Evolutionary conservation across 1,140 invertebrate species (phyloP), one percentile per base, ranked within the genome.

Genomic region (Pomacea maculata): DNA sequence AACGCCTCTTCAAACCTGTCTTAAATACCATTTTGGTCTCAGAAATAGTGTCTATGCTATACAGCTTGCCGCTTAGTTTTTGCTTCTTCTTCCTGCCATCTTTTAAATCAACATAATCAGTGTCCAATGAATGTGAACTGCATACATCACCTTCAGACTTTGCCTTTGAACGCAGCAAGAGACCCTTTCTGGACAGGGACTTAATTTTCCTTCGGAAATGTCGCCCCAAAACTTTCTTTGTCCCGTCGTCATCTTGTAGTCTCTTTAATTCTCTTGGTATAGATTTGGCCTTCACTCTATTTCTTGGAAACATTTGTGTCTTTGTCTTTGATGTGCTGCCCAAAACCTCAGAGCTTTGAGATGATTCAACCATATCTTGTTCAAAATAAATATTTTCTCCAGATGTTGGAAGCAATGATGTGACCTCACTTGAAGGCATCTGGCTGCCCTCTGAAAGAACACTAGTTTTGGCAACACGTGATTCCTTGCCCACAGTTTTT

Each of bases 31-130:
- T 52, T 57, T 54, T 54, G 19, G 77, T 78, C 25, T 78, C 77
- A 70, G 77, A 78, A 12, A 78, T 57, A 25, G 77, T 25, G 17
- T 78, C 77, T 67, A 78, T 70, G 25, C 77, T 78, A 52, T 78
- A 78, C 77, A 70, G 9, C 57, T 78, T 78, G 67, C 29, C 57
- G 19, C 63, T 67, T 9, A 29, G 52, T 45, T 45, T 34, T 10
- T 70, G 19, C n/a, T 54, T 68, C 12, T 21, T 70, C 57, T 17
- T 29, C 10, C 52, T 25, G 45, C 19, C n/a, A 19, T 76, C 54
- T n/a, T 52, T 68, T 19, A 6, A 63, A 61, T 61, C 57, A 61
- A 8, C 68, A 54, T 34, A n/a, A 55, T n/a, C 29, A 25, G 67
- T 21, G 21, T 34, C 67, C 12, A 21, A 21, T 17, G 11, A 29